Percentiles rank a stretch among this genome's conserved stretches.
Evolutionary conservation across 2,888 invertebrate genomes (phyloP).

Genomic region (Dryocosmus kuriphilus): DNA sequence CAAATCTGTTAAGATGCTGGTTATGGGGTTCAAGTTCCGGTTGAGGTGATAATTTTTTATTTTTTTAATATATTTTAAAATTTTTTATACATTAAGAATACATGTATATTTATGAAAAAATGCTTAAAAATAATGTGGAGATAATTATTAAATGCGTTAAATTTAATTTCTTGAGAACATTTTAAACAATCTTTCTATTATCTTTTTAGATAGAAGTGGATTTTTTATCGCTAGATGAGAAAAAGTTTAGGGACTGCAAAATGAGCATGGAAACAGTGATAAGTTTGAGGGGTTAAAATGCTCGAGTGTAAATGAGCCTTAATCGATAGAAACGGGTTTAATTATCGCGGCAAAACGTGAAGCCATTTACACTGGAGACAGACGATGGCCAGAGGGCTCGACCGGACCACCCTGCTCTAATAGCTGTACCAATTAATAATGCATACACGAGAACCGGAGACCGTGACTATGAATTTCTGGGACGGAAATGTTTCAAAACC

Average conservation of each 20-base stretch:
- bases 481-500: slow-evolving; percentile 38
- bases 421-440: slow-evolving; percentile 51
- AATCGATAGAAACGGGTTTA: slow-evolving; percentile 40
- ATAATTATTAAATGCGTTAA: no score
- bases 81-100: no score
- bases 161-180: no score
- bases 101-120: no score
- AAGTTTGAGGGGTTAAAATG: slow-evolving; percentile 17
- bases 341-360: slow-evolving; percentile 39
- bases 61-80: no score
- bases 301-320: slow-evolving; percentile 28
- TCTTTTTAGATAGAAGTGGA: not conserved
- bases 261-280: slow-evolving; percentile 13
- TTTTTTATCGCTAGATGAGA: not conserved
- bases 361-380: slow-evolving; percentile 41
- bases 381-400: slow-evolving; percentile 33
- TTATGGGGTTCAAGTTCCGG: no score
- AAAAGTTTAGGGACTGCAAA: not conserved
- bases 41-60: no score
- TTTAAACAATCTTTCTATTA: no score
- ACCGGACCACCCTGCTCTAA: slow-evolving; percentile 36
- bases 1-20: no score
- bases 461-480: slow-evolving; percentile 37
- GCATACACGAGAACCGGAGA: slow-evolving; percentile 39
- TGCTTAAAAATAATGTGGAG: no score